phyloP scores from a whole-genome alignment of 2,888 invertebrate species.

The Carabus problematicus region DNA sequence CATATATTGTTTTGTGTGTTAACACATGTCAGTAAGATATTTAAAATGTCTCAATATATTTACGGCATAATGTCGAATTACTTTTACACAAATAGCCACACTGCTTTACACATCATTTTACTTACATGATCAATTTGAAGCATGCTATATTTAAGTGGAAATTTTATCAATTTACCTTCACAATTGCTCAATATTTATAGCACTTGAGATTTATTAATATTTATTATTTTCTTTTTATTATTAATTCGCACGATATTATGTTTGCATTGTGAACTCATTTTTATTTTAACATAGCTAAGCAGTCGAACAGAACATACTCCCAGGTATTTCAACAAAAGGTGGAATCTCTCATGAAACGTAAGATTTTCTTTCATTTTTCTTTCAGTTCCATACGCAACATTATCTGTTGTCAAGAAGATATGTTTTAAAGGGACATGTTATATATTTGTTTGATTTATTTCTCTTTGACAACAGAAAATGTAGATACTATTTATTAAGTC shows the following conservation, averaged over 20 bases:
- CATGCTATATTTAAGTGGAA: too few relatives aligned
- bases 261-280: slow-evolving; percentile 42
- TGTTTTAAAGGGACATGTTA: not conserved
- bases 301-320: slow-evolving; percentile 57
- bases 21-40: too few relatives aligned
- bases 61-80: too few relatives aligned
- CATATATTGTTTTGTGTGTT: too few relatives aligned
- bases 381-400: slow-evolving; percentile 36
- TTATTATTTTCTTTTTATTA: slow-evolving; percentile 48
- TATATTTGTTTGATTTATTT: not conserved
- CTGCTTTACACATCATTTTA: too few relatives aligned
- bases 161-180: too few relatives aligned
- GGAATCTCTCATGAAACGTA: slow-evolving; percentile 56
- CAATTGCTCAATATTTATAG: too few relatives aligned
- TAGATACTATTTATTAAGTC: not conserved
- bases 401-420: not conserved
- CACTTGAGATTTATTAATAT: slow-evolving; percentile 33
- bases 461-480: slow-evolving; percentile 1
- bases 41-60: too few relatives aligned
- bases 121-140: too few relatives aligned
- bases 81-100: too few relatives aligned
- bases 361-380: slow-evolving; percentile 49
- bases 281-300: slow-evolving; percentile 49
- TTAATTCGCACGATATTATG: slow-evolving; percentile 35
- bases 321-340: slow-evolving; percentile 57